These are phyloP conservation scores for Sebastes schlegelii DNA, from an alignment of 2,113 vertebrate genomes.

Conservation along the genomic window DNA sequence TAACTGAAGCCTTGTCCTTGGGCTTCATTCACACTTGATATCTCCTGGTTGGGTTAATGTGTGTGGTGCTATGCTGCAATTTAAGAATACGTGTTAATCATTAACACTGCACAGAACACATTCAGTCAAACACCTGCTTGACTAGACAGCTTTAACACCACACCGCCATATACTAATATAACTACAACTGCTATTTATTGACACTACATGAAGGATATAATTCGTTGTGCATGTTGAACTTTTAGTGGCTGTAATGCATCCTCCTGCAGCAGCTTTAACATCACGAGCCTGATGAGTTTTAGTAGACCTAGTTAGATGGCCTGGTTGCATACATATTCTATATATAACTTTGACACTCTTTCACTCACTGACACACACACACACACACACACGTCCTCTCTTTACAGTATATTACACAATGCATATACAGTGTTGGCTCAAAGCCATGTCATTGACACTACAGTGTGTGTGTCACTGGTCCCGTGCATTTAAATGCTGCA, in stretches of 20 bases:
- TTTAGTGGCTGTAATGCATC: not conserved
- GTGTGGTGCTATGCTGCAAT: slow-evolving; percentile 51
- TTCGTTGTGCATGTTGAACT: not conserved
- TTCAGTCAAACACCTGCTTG: slow-evolving; percentile 17
- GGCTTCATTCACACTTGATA: not conserved
- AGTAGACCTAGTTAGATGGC: slow-evolving; percentile 27
- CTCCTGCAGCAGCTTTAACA: not conserved
- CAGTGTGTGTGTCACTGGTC: slow-evolving; percentile 38
- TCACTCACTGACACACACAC: not conserved
- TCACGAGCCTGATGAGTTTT: not conserved
- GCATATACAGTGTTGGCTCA: not conserved
- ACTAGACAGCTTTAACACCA: not conserved
- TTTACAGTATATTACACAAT: slow-evolving; percentile 22
- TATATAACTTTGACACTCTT: slow-evolving; percentile 19
- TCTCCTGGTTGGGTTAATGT: slow-evolving; percentile 67
- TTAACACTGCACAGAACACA: slow-evolving; percentile 51
- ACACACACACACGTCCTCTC: not conserved
- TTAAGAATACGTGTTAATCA: slow-evolving; percentile 63
- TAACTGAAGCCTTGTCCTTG: not conserved
- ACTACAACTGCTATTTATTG: not conserved
- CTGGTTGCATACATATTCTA: slow-evolving; percentile 16
- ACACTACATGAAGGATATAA: not conserved
- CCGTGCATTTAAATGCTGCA: slow-evolving; percentile 29
- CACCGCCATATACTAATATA: not conserved
- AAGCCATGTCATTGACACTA: slow-evolving; percentile 20